phyloP scores from a whole-genome alignment of 2,888 invertebrate species.

The Polyommatus iphigenia region DNA sequence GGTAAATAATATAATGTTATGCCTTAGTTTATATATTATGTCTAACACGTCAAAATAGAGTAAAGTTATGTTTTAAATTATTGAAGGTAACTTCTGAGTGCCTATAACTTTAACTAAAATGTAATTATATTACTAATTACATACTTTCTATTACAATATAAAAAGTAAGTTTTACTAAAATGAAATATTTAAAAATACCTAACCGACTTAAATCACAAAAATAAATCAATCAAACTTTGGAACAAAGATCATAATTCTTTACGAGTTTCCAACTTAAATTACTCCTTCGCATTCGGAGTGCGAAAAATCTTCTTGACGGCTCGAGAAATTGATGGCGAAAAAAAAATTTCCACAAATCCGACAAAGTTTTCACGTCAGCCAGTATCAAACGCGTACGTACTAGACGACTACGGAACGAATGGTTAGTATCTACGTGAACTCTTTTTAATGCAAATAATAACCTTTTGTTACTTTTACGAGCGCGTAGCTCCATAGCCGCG shows the following conservation, averaged over 20 bases:
- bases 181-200: neutral
- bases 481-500: neutral
- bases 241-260: slow-evolving; percentile 77
- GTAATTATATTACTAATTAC: too few species aligned
- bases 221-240: slow-evolving; percentile 78
- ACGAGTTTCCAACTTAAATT: slow-evolving; percentile 78
- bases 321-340: slow-evolving; percentile 77
- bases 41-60: too few species aligned
- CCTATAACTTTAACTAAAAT: too few species aligned
- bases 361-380: slow-evolving; percentile 76
- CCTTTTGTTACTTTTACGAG: neutral
- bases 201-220: slow-evolving; percentile 36
- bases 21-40: too few species aligned
- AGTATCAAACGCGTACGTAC: slow-evolving; percentile 56
- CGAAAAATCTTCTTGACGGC: slow-evolving; percentile 80
- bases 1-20: too few species aligned
- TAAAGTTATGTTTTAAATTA: too few species aligned
- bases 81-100: too few species aligned
- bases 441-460: neutral
- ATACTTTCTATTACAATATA: too few species aligned
- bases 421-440: neutral
- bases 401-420: neutral
- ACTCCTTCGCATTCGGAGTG: slow-evolving; percentile 78
- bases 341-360: slow-evolving; percentile 68
- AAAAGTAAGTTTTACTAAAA: neutral